Conservation (phyloP, 2,797 vertebrate genomes). For the Lacerta viridis region DNA sequence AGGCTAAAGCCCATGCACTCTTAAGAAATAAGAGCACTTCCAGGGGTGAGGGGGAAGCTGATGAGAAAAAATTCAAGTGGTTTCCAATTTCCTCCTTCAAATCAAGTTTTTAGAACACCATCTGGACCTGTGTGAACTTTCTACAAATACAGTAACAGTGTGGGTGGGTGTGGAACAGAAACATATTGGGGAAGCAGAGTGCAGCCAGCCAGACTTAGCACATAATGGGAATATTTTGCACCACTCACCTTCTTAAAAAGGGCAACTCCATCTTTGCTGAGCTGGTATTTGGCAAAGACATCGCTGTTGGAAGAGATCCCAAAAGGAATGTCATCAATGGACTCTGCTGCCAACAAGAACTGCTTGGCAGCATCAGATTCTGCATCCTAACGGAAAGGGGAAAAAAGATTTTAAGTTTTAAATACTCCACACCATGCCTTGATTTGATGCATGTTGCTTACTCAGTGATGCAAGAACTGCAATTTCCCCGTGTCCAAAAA, state of each 20-base stretch:
- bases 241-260: constrained; percentile 95
- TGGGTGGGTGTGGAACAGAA: neutral
- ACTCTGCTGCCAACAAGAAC: constrained; percentile 90
- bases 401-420: neutral
- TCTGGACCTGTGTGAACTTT: neutral
- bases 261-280: constrained; percentile 87
- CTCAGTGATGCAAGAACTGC: neutral
- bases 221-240: fast-evolving
- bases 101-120: neutral
- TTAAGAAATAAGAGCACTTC: fast-evolving
- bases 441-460: neutral
- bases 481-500: neutral
- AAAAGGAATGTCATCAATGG: constrained; percentile 93
- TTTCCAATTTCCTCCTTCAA: neutral
- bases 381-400: constrained; percentile 80
- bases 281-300: constrained; percentile 89
- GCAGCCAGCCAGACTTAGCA: neutral
- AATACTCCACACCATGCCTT: neutral
- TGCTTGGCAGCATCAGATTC: constrained; percentile 87
- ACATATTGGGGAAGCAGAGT: neutral
- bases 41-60: neutral
- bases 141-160: too few relatives aligned
- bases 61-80: neutral
- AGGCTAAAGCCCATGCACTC: neutral
- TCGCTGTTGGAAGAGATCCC: constrained; percentile 86